Percentiles rank a stretch among this genome's conserved stretches.
Evolutionary conservation across 2,113 vertebrate species (phyloP).

Genomic region (Mellivora capensis): DNA sequence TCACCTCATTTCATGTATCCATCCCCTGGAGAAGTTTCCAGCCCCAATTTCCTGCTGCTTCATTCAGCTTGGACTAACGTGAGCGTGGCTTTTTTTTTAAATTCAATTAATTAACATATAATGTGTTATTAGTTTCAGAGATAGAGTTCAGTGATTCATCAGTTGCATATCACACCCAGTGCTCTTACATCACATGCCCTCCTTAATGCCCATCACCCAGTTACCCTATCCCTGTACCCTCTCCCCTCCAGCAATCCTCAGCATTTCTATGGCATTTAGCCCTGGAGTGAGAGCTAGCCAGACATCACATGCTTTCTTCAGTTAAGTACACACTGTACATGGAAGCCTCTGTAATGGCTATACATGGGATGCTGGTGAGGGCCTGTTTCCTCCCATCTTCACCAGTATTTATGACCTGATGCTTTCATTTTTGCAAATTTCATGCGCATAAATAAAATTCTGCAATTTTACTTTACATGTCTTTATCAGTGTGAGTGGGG

Average conservation of each 20-base stretch:
- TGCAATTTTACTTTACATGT: not conserved
- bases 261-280: not conserved
- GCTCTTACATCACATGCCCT: not conserved
- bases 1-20: not conserved
- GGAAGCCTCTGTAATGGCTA: not conserved
- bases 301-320: not conserved
- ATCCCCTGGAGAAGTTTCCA: not conserved
- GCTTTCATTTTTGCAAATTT: not conserved
- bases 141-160: not conserved
- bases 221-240: not conserved
- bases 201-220: not conserved
- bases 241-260: not conserved
- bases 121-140: not conserved
- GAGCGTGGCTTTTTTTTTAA: not conserved
- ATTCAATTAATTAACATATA: not conserved
- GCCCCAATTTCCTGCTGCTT: not conserved
- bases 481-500: not conserved
- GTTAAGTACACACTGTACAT: not conserved
- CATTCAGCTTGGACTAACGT: not conserved
- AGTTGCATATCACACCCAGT: not conserved
- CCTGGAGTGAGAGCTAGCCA: not conserved
- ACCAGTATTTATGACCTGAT: not conserved
- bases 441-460: not conserved
- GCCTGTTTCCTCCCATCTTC: not conserved
- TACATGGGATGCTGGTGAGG: rapidly evolving